Percentiles rank a stretch among this genome's conserved stretches.
These are phyloP conservation scores for Argopecten irradians DNA, from an alignment of 1,140 invertebrate species.

Conservation along the genomic window DNA sequence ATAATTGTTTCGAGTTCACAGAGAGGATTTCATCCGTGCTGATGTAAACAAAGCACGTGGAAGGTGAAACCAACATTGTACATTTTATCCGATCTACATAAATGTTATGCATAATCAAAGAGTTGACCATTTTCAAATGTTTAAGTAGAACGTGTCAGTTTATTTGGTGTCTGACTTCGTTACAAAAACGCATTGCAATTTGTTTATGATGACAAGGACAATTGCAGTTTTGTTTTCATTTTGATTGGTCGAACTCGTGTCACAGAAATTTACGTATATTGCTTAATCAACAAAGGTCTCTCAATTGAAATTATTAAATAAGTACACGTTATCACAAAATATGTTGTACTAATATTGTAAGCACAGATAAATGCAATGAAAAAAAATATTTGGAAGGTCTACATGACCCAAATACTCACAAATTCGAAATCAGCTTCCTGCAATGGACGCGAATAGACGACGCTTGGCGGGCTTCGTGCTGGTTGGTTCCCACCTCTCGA, in stretches of 20 bases:
- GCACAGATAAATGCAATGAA: neutral
- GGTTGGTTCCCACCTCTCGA: neutral
- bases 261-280: too few relatives aligned
- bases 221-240: neutral
- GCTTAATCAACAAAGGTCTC: too few relatives aligned
- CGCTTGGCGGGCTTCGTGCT: conserved; percentile 12
- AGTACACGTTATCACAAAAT: neutral
- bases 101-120: neutral
- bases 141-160: neutral
- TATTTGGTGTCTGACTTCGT: neutral
- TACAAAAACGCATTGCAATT: neutral
- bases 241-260: neutral
- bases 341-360: neutral
- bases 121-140: neutral
- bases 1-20: neutral
- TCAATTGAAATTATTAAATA: too few relatives aligned
- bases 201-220: neutral
- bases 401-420: neutral
- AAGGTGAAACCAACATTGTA: neutral
- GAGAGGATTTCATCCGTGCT: neutral
- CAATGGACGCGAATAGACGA: conserved; percentile 6
- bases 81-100: too few relatives aligned
- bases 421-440: conserved; percentile 2
- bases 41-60: conserved; percentile 15
- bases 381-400: neutral